A percentile compares a stretch with the other conserved stretches of the same genome.
Conservation (phyloP, 2,113 vertebrate genomes). For the Onychorhynchus coronatus region DNA sequence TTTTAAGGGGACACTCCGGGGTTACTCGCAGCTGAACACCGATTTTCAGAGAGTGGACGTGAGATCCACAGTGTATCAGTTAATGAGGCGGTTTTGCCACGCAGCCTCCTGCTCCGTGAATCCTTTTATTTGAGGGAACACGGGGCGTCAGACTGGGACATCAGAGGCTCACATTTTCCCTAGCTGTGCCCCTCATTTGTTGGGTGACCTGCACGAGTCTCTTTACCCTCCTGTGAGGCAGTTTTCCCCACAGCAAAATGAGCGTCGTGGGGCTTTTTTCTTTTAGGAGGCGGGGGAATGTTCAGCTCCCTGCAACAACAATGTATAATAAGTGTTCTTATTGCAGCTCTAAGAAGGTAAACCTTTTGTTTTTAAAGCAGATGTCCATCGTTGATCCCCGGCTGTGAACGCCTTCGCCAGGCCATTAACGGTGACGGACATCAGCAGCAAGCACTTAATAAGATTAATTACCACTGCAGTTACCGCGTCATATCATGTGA, state of each 20-base stretch:
- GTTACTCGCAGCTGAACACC: not conserved
- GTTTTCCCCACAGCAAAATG: not conserved
- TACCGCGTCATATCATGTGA: fast-evolving
- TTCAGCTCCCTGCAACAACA: too few relatives aligned
- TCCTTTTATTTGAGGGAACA: not conserved
- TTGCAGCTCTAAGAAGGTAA: not conserved
- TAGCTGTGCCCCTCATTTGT: not conserved
- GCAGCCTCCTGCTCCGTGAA: not conserved
- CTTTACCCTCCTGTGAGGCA: not conserved
- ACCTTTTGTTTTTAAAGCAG: not conserved
- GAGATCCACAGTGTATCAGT: not conserved
- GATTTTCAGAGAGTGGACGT: not conserved
- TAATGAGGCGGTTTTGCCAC: not conserved
- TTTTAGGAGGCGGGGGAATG: not conserved
- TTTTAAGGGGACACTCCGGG: not conserved
- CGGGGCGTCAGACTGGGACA: not conserved
- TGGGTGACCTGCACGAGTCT: not conserved
- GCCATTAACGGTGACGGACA: not conserved
- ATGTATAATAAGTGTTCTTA: too few relatives aligned
- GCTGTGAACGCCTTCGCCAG: not conserved
- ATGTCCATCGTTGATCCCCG: fast-evolving
- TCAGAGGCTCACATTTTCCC: not conserved
- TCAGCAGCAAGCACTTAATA: not conserved
- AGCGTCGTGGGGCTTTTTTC: not conserved
- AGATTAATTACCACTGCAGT: not conserved